Conservation (phyloP, 1,140 invertebrate genomes). For the Eupristina koningsbergeri region DNA sequence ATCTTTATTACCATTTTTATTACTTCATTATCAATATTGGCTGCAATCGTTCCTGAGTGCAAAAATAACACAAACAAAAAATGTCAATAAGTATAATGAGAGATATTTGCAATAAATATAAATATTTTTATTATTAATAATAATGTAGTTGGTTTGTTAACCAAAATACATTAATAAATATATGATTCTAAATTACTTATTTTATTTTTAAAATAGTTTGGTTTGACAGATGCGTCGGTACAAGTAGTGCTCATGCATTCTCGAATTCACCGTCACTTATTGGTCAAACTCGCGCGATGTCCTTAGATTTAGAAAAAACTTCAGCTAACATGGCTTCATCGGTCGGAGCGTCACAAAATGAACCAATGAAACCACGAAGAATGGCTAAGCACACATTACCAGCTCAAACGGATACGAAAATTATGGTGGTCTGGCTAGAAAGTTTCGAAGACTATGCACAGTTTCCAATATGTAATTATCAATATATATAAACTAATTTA, state of each 20-base stretch:
- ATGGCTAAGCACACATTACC: slow-evolving; percentile 75
- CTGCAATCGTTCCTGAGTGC: too few relatives aligned
- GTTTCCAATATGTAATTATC: slow-evolving; percentile 84
- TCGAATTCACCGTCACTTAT: slow-evolving; percentile 54
- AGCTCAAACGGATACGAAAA: slow-evolving; percentile 83
- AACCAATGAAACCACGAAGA: slow-evolving; percentile 66
- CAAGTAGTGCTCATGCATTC: slow-evolving; percentile 58
- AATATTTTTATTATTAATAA: too few relatives aligned
- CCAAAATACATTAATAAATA: neutral
- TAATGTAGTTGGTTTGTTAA: neutral
- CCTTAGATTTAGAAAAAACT: slow-evolving; percentile 80
- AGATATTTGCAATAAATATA: neutral
- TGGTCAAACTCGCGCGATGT: slow-evolving; percentile 78
- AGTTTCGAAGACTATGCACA: slow-evolving; percentile 92
- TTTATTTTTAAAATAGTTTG: slow-evolving; percentile 65
- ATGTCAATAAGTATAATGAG: neutral
- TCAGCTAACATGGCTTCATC: slow-evolving; percentile 69
- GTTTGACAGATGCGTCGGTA: slow-evolving; percentile 77
- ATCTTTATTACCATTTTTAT: too few relatives aligned
- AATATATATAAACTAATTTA: slow-evolving; percentile 6
- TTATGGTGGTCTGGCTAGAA: slow-evolving; percentile 95
- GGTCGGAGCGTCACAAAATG: slow-evolving; percentile 66
- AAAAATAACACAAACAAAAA: too few relatives aligned
- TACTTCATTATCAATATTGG: too few relatives aligned
- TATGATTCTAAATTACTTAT: neutral